A percentile compares a stretch with the other conserved stretches of the same genome.
phyloP scores from a whole-genome alignment of 2,797 vertebrate genomes.

The Gadopsis marmoratus region DNA sequence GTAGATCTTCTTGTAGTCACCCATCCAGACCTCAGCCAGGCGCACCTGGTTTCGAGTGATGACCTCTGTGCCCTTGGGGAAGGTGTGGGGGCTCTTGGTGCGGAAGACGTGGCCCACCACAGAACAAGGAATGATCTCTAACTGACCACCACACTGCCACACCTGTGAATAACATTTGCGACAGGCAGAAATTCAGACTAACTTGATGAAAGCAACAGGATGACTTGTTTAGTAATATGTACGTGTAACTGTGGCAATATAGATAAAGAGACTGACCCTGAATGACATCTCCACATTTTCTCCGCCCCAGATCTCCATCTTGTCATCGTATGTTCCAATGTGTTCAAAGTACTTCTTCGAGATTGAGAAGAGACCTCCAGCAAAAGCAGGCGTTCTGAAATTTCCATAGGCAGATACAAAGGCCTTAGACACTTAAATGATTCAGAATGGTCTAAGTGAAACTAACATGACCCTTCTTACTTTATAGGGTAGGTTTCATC shows the following conservation, averaged over 20 bases:
- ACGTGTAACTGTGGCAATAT: background rate
- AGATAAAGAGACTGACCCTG: conserved; percentile 87
- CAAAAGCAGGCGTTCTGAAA: conserved; percentile 93
- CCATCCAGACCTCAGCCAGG: conserved; percentile 98
- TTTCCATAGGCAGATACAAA: conserved; percentile 19
- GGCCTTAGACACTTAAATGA: conserved; percentile 16
- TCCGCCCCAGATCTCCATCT: conserved; percentile 99
- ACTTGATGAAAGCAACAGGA: background rate
- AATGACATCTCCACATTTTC: conserved; percentile 99
- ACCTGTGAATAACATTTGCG: conserved; percentile 83
- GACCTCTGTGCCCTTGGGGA: conserved; percentile 94
- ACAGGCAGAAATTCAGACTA: conserved; percentile 6
- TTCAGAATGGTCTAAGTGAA: background rate
- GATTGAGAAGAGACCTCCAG: conserved; percentile 96
- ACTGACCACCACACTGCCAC: conserved; percentile 96
- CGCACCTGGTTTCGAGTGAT: conserved; percentile 96
- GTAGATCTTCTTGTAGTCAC: conserved; percentile 91
- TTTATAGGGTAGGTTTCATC: conserved; percentile 97
- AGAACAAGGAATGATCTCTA: conserved; percentile 97
- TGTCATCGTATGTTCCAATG: conserved; percentile 95
- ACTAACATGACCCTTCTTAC: conserved; percentile 77
- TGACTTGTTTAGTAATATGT: background rate
- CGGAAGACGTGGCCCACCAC: conserved; percentile 98
- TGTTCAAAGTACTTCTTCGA: conserved; percentile 94
- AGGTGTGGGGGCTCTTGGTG: conserved; percentile 96